These are phyloP conservation scores for Galaxea fascicularis DNA, from an alignment of 92 coral and sea anemone genomes.

Conservation along the genomic window DNA sequence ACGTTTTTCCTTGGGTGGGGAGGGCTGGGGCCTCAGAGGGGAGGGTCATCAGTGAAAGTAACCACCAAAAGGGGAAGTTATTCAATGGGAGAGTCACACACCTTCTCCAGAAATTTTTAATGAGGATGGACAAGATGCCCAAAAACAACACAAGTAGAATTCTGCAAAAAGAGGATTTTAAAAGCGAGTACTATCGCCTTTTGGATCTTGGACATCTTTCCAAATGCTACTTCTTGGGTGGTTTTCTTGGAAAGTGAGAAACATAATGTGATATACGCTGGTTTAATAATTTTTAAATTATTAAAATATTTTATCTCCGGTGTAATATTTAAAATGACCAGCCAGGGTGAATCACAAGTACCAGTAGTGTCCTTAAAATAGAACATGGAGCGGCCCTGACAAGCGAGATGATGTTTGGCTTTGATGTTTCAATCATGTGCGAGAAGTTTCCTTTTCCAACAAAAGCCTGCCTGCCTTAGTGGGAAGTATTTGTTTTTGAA, in stretches of 20 bases:
- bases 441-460: not conserved
- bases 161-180: too few species aligned
- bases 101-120: too few species aligned
- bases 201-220: constrained; percentile 16
- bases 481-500: not conserved
- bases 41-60: not conserved
- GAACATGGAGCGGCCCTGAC: not conserved
- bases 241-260: too few species aligned
- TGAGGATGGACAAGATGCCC: too few species aligned
- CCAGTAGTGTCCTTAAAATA: not conserved
- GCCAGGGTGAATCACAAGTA: not conserved
- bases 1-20: too few species aligned
- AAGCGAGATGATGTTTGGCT: not conserved
- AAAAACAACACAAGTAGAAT: too few species aligned
- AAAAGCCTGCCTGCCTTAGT: too few species aligned
- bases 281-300: too few species aligned
- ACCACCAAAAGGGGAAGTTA: constrained; percentile 4
- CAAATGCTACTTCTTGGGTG: constrained; percentile 4
- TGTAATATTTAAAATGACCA: too few species aligned
- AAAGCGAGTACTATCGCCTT: constrained; percentile 2
- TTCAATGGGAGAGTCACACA: not conserved
- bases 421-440: not conserved
- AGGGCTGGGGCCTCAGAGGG: not conserved
- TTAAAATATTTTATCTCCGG: too few species aligned
- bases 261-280: too few species aligned